These are phyloP conservation scores for Lacerta viridis DNA, from an alignment of 2,797 vertebrate species.

Conservation along the genomic window DNA sequence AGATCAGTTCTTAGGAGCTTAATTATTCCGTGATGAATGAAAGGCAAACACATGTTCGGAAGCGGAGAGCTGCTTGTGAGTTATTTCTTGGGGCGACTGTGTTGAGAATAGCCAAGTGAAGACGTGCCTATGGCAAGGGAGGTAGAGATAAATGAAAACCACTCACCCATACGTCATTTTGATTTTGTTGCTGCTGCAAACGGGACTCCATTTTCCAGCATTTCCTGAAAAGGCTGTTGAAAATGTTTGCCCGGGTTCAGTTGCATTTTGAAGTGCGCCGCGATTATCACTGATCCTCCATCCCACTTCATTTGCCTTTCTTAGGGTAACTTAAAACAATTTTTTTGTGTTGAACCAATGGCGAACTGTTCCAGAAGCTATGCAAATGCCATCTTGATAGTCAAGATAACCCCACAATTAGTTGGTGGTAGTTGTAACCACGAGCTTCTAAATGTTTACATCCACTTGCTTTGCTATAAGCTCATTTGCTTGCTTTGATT, in stretches of 20 bases:
- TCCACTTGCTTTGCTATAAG: too few relatives aligned
- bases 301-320: background rate
- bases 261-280: background rate
- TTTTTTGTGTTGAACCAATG: background rate
- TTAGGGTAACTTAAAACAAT: background rate
- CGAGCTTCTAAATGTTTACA: too few relatives aligned
- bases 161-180: background rate
- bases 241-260: background rate
- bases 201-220: background rate
- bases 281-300: background rate
- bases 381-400: too few relatives aligned
- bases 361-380: too few relatives aligned
- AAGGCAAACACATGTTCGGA: slow-evolving; percentile 32
- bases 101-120: slow-evolving; percentile 18
- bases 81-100: slow-evolving; percentile 23
- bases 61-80: slow-evolving; percentile 1
- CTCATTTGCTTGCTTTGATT: too few relatives aligned
- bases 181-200: background rate
- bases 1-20: slow-evolving; percentile 31
- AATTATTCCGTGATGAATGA: slow-evolving; percentile 42
- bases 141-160: background rate
- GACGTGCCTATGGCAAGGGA: background rate
- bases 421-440: too few relatives aligned
- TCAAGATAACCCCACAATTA: too few relatives aligned
- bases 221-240: background rate